Percentiles rank a stretch among this genome's conserved stretches.
Conservation (phyloP, 2,797 vertebrate genomes). For the Aplochiton taeniatus region DNA sequence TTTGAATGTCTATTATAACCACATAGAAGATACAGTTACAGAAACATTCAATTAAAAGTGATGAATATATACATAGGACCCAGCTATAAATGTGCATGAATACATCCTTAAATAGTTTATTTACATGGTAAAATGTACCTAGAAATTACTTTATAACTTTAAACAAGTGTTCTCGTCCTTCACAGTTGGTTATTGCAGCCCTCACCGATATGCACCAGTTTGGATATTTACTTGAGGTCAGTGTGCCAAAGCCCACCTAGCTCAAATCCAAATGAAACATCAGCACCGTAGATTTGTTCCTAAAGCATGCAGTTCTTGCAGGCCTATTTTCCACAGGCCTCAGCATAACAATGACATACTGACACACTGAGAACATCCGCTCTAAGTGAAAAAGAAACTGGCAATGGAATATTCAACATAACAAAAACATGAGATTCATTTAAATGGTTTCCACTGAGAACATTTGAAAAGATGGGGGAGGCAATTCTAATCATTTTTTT, state of each 20-base stretch:
- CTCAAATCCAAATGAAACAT: conserved; percentile 16
- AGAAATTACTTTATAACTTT: neutral
- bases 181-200: conserved; percentile 74
- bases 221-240: conserved; percentile 75
- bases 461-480: conserved; percentile 15
- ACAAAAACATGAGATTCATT: conserved; percentile 24
- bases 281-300: neutral
- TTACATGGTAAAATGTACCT: neutral
- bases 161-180: conserved; percentile 21
- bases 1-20: too few species aligned
- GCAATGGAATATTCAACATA: conserved; percentile 47
- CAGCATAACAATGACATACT: conserved; percentile 37
- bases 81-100: too few species aligned
- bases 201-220: conserved; percentile 63
- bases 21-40: too few species aligned
- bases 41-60: too few species aligned
- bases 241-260: conserved; percentile 35
- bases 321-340: conserved; percentile 35
- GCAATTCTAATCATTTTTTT: conserved; percentile 15
- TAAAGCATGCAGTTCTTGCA: conserved; percentile 6
- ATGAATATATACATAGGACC: too few species aligned
- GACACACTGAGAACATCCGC: conserved; percentile 44
- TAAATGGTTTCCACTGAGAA: conserved; percentile 34
- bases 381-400: conserved; percentile 23
- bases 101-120: too few species aligned